phyloP scores from a whole-genome alignment of 2,888 invertebrate species.

The Coelopa pilipes region DNA sequence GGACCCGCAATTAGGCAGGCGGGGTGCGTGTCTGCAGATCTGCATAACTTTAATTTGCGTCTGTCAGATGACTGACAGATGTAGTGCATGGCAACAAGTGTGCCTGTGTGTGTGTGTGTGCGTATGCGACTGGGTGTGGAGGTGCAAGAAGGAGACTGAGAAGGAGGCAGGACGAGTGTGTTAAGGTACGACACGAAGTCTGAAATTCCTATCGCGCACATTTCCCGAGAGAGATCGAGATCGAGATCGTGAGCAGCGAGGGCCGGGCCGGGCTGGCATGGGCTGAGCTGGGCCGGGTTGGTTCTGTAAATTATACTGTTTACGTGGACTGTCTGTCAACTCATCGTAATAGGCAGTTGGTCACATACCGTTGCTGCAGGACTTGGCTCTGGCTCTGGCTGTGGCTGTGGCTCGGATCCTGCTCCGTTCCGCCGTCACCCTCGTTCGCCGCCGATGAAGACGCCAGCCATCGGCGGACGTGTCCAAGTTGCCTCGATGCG shows the following conservation, averaged over 20 bases:
- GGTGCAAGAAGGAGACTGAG: not conserved
- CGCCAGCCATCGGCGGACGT: not conserved
- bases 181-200: too few species aligned
- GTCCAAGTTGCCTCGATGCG: not conserved
- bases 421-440: too few species aligned
- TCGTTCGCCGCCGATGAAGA: too few species aligned
- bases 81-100: constrained; percentile 14
- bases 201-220: too few species aligned
- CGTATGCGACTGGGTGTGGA: not conserved
- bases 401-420: too few species aligned
- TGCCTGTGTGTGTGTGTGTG: not conserved
- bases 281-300: not conserved
- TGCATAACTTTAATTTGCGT: constrained; percentile 8
- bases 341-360: not conserved
- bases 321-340: not conserved
- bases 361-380: not conserved
- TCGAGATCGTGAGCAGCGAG: too few species aligned
- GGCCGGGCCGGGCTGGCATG: not conserved
- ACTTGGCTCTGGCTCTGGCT: too few species aligned
- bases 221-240: too few species aligned
- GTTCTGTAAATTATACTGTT: not conserved
- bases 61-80: constrained; percentile 16
- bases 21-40: constrained; percentile 5
- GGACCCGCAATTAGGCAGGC: not conserved
- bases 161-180: too few species aligned